phyloP scores from a whole-genome alignment of 2,797 vertebrate species.

The Spatula clypeata region DNA sequence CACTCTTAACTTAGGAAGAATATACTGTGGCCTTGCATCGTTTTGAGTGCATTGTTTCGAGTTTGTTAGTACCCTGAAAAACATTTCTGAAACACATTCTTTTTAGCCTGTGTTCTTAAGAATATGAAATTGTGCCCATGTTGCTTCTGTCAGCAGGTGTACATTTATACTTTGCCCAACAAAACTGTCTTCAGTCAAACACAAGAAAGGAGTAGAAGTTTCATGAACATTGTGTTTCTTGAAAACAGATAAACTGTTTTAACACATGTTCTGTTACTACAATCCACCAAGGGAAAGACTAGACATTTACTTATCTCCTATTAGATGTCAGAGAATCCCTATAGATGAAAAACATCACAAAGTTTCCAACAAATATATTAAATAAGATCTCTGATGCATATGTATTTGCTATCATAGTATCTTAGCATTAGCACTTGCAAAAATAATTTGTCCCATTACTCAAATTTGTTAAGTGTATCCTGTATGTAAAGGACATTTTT shows the following conservation, averaged over 20 bases:
- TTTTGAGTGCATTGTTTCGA: background rate
- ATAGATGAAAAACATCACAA: accelerated
- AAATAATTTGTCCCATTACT: background rate
- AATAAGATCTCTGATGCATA: background rate
- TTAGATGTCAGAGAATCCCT: background rate
- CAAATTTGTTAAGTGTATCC: background rate
- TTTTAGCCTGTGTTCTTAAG: background rate
- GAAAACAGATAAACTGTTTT: background rate
- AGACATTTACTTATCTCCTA: background rate
- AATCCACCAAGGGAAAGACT: background rate
- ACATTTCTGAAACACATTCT: background rate
- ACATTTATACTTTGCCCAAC: background rate
- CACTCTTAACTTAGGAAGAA: background rate
- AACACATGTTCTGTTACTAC: background rate
- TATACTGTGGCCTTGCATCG: background rate
- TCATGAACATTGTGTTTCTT: background rate
- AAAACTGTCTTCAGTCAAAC: background rate
- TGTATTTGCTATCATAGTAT: background rate
- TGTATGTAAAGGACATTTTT: background rate
- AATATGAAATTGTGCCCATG: background rate
- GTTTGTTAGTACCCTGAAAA: background rate
- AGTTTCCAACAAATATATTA: background rate
- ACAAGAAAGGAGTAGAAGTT: background rate
- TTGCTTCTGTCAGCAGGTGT: background rate
- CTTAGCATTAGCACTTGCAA: background rate